These are phyloP conservation scores for Mormyrops attenuatus DNA, from an alignment of 2,797 vertebrate species.

Conservation along the genomic window DNA sequence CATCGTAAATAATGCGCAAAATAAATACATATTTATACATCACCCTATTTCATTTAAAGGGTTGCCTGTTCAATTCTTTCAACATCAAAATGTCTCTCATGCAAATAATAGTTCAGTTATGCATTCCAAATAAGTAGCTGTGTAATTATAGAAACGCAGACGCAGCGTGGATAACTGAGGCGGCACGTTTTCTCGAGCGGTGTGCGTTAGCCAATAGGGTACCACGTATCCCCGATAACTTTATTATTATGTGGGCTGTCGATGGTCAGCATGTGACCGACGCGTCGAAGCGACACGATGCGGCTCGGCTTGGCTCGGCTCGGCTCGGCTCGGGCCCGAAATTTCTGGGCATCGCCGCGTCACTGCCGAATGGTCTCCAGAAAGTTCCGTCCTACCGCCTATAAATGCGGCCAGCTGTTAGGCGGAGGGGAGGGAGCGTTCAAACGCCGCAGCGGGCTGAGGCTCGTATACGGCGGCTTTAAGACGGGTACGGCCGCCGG, in stretches of 20 bases:
- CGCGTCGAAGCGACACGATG: not conserved
- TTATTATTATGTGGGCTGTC: not conserved
- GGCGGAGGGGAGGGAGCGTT: not conserved
- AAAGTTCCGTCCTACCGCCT: slow-evolving; percentile 53
- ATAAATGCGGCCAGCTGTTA: slow-evolving; percentile 50
- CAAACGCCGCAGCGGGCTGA: not conserved
- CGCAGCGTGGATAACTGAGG: not conserved
- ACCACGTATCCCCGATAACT: not conserved
- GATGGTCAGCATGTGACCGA: not conserved
- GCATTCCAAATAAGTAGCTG: not conserved
- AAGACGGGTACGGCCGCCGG: not conserved
- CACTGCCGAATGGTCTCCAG: slow-evolving; percentile 46
- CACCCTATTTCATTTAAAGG: not conserved
- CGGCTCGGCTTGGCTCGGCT: not conserved
- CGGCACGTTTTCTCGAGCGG: not conserved
- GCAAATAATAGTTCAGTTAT: not conserved
- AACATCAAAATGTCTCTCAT: not conserved
- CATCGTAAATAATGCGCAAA: not conserved
- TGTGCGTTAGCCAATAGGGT: not conserved
- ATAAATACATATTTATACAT: not conserved
- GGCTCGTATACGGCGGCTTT: not conserved
- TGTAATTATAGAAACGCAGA: not conserved
- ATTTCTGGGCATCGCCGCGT: slow-evolving; percentile 23
- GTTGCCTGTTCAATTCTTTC: not conserved
- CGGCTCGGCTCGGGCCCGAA: not conserved